Conservation (phyloP, 1,140 invertebrate species). For the Apocrypta bakeri region DNA sequence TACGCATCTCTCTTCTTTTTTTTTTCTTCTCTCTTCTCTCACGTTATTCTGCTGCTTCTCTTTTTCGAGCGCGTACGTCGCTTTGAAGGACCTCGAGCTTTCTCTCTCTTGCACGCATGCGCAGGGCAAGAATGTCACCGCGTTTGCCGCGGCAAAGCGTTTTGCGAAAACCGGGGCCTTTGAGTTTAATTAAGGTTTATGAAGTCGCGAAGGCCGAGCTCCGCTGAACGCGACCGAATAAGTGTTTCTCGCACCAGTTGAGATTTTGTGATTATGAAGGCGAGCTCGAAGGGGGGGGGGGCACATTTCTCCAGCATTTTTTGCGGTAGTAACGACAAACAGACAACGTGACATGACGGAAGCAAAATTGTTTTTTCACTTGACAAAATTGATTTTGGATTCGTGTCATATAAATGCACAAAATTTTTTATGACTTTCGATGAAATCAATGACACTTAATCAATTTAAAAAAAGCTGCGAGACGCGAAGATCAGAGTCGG, state of each 20-base stretch:
- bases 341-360: no score
- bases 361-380: no score
- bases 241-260: background rate
- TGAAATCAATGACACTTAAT: no score
- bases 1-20: background rate
- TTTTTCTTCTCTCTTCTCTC: background rate
- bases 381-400: no score
- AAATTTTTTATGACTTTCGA: no score
- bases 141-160: background rate
- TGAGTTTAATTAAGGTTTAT: background rate
- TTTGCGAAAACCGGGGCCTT: background rate
- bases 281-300: no score
- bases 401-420: no score
- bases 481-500: no score
- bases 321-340: no score
- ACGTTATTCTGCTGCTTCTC: background rate
- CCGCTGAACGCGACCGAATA: background rate
- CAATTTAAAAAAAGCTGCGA: no score
- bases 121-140: no score
- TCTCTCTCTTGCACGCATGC: background rate
- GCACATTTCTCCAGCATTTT: background rate
- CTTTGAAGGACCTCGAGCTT: background rate
- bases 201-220: background rate
- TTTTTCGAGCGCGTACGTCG: conserved; percentile 5
- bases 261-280: background rate